phyloP scores from a whole-genome alignment of 1,140 invertebrate species.

The Drosophila parvula region DNA sequence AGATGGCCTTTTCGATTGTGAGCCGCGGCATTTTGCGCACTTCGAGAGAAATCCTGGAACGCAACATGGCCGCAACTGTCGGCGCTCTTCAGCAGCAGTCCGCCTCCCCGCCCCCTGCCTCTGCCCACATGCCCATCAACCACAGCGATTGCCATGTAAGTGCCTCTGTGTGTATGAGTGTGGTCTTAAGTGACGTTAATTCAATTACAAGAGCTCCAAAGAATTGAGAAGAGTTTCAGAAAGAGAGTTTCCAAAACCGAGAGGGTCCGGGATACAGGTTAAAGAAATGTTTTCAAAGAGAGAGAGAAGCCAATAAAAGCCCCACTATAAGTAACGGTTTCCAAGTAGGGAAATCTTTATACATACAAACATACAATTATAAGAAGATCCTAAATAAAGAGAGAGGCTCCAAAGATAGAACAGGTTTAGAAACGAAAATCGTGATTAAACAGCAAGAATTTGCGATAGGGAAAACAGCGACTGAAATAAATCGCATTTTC shows the following conservation, averaged over 20 bases:
- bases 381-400: too few relatives aligned
- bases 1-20: conserved; percentile 78
- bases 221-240: neutral
- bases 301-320: too few relatives aligned
- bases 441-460: neutral
- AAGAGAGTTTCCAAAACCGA: neutral
- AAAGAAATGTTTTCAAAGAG: neutral
- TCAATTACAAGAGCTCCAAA: conserved; percentile 43
- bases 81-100: conserved; percentile 60
- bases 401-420: neutral
- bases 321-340: neutral
- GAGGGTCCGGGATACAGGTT: neutral
- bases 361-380: too few relatives aligned
- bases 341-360: too few relatives aligned
- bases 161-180: conserved; percentile 35
- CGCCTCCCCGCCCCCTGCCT: conserved; percentile 45
- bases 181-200: conserved; percentile 48
- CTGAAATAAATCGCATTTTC: neutral
- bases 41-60: conserved; percentile 81
- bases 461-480: neutral
- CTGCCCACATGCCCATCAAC: conserved; percentile 17
- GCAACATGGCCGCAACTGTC: conserved; percentile 78
- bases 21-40: conserved; percentile 79
- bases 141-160: conserved; percentile 72
- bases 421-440: too few relatives aligned